These are phyloP conservation scores for Tethea ocularis DNA, from an alignment of 2,888 invertebrate genomes.

Conservation along the genomic window DNA sequence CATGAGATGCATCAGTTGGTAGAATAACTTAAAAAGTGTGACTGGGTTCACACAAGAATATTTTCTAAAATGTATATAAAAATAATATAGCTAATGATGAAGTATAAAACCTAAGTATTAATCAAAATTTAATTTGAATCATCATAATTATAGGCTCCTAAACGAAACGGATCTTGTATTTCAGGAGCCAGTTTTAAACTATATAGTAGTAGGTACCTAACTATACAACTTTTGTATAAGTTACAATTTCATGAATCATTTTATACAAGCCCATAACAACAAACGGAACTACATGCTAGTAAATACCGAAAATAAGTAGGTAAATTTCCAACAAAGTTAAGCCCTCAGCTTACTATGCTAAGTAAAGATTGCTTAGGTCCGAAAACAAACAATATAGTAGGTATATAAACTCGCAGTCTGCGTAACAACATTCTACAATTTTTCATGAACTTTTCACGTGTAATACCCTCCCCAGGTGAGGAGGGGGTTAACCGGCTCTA, in stretches of 20 bases:
- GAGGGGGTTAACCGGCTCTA: conserved; percentile 46
- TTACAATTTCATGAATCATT: neutral
- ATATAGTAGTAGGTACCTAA: neutral
- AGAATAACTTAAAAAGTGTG: too few species aligned
- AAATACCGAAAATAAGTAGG: neutral
- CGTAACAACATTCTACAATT: conserved; percentile 31
- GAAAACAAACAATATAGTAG: conserved; percentile 7
- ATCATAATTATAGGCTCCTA: too few species aligned
- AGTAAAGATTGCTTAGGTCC: neutral
- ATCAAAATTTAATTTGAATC: too few species aligned
- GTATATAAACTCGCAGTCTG: neutral
- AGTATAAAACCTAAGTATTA: too few species aligned
- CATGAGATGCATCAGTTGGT: too few species aligned
- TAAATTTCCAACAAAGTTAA: conserved; percentile 2
- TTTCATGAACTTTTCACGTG: conserved; percentile 43
- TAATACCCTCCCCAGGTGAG: conserved; percentile 36
- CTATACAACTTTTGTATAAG: neutral
- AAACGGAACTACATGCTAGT: neutral
- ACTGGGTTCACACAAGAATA: too few species aligned
- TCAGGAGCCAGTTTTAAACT: too few species aligned
- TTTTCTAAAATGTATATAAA: too few species aligned
- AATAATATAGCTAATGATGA: too few species aligned
- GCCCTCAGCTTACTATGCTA: neutral
- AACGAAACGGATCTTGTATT: too few species aligned
- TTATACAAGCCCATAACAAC: neutral